Evolutionary conservation across 2,888 invertebrate species (phyloP), one percentile per base, ranked within the genome.

Genomic region (Temnothorax rugatulus): DNA sequence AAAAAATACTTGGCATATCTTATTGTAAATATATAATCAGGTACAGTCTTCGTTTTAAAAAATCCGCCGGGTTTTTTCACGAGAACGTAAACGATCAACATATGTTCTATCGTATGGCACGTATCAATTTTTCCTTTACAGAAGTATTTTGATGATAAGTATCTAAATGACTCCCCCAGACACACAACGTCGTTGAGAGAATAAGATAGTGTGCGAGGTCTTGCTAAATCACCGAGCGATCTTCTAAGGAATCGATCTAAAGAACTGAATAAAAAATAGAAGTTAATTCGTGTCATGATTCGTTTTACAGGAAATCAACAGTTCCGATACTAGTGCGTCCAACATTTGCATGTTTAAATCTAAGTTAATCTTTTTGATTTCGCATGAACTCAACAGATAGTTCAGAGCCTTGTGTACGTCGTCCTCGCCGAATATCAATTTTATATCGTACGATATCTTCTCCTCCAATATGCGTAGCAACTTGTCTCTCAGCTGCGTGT

Each of bases 291-390:
- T 57, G 0, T 83, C 71, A 61, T 92, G 90, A 84, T 89, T 89
- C 29, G 86, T 84, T 84, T 91, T 92, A 86, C 92, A 93, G 0
- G 92, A 90, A 69, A 92, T 90, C 54, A 94, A 90, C 54, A 94
- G 59, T 86, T 94, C 93, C 25, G 94, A 94, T 29, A 92, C 91
- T 66, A 93, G 71, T 83, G 93, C 91, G 85, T 96, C 96, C 84
- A 96, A 94, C 57, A 95, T 91, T 90, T 95, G 95, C 88, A 96
- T 91, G 83, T 93, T 93, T 44, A 96, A 92, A 91, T 96, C 96
- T 85, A 95, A 92, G 90, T 96, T 96, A 71, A 96, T 95, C 87
- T 94, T 95, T 83, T 94, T 93, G 61, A 93, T 93, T 91, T 95
- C 95, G 29, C 95, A 92, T 1, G 95, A 95, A 57, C 92, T 93